Conservation (phyloP, 2,797 vertebrate species). For the Phaenicophaeus curvirostris region DNA sequence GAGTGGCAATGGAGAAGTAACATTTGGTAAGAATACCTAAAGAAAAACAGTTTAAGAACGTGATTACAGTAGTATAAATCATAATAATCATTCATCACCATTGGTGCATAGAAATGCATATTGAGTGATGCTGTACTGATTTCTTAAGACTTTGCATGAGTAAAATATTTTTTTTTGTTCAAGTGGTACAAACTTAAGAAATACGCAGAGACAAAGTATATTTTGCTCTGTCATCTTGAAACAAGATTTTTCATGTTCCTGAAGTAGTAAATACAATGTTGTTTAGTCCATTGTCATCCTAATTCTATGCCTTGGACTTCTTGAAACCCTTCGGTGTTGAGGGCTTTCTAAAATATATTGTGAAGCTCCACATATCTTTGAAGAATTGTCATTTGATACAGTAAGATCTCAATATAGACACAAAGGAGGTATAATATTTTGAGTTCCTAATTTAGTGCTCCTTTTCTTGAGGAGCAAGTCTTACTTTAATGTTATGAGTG, state of each 20-base stretch:
- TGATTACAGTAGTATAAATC: background rate
- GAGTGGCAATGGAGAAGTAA: constrained; percentile 92
- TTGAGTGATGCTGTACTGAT: background rate
- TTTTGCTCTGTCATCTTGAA: constrained; percentile 20
- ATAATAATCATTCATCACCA: background rate
- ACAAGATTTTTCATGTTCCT: constrained; percentile 30
- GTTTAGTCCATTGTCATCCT: constrained; percentile 15
- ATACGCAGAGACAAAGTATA: background rate
- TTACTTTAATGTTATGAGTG: background rate
- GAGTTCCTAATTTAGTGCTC: background rate
- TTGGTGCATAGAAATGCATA: background rate
- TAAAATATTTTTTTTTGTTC: constrained; percentile 4
- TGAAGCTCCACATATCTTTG: constrained; percentile 1
- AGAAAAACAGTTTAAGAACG: constrained; percentile 53
- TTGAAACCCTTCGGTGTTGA: background rate
- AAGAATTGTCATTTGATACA: background rate
- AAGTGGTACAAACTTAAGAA: background rate
- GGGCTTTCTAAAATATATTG: background rate
- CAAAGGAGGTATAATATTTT: background rate
- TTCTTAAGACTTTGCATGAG: constrained; percentile 20
- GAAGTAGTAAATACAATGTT: background rate
- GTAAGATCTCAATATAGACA: background rate
- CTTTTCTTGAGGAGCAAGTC: constrained; percentile 15
- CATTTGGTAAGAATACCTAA: constrained; percentile 87
- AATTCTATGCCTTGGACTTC: background rate